Evolutionary conservation across 2,113 vertebrate genomes (phyloP).

Genomic region (Seriola dumerili): DNA sequence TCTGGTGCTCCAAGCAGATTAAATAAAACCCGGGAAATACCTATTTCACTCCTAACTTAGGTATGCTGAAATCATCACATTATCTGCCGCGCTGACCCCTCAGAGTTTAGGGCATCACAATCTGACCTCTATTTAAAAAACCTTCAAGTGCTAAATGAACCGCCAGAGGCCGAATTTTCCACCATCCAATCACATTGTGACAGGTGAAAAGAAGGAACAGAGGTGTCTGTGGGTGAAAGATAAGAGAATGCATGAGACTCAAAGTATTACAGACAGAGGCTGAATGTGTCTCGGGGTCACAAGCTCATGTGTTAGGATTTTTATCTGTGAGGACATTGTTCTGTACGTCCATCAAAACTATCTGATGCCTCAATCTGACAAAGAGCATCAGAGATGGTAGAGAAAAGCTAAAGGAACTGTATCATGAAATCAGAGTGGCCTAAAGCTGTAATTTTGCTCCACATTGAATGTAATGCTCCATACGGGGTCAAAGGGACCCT

Average conservation of each 20-base stretch:
- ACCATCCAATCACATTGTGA: constrained; percentile 62
- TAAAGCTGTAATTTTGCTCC: background rate
- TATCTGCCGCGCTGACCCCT: constrained; percentile 56
- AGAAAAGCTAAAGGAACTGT: constrained; percentile 27
- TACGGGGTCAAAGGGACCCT: background rate
- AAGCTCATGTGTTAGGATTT: constrained; percentile 51
- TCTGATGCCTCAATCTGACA: constrained; percentile 61
- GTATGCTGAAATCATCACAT: constrained; percentile 37
- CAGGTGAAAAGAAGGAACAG: constrained; percentile 37
- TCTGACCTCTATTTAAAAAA: constrained; percentile 73
- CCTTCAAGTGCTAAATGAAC: constrained; percentile 54
- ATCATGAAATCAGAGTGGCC: constrained; percentile 18
- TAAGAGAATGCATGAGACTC: constrained; percentile 64
- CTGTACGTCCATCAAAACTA: constrained; percentile 64
- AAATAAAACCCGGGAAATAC: constrained; percentile 41
- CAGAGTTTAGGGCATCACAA: constrained; percentile 60
- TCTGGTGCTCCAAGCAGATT: constrained; percentile 21
- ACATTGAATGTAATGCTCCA: background rate
- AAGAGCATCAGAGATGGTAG: constrained; percentile 39
- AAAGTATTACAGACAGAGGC: constrained; percentile 52
- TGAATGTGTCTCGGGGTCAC: constrained; percentile 63
- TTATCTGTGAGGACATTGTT: constrained; percentile 73
- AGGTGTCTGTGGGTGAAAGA: constrained; percentile 79
- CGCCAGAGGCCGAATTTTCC: constrained; percentile 69
- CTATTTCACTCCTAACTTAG: constrained; percentile 16